Conservation (phyloP, 1,140 invertebrate species). For the Cecropterus lyciades region DNA sequence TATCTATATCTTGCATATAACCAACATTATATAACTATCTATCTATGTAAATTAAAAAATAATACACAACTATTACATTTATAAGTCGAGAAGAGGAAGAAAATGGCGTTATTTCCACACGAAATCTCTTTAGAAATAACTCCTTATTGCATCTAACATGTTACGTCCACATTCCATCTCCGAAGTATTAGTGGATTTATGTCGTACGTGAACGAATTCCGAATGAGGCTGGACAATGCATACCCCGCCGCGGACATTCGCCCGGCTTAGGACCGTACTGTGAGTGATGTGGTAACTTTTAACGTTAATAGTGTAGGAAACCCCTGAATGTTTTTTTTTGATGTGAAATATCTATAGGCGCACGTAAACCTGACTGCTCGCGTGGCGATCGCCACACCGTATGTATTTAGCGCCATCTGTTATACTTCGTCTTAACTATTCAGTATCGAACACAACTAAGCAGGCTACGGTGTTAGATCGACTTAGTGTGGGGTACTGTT, state of each 20-base stretch:
- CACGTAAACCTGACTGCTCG: no score
- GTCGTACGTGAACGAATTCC: constrained; percentile 20
- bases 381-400: no score
- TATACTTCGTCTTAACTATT: no score
- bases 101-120: constrained; percentile 5
- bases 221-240: constrained; percentile 17
- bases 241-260: background rate
- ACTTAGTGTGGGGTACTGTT: no score
- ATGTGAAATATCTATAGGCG: no score
- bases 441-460: no score
- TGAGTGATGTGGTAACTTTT: background rate
- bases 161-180: constrained; percentile 27
- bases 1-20: no score
- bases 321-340: no score
- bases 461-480: no score
- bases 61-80: background rate
- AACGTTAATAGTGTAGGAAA: background rate
- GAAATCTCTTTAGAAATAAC: constrained; percentile 11
- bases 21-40: no score
- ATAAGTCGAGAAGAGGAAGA: background rate
- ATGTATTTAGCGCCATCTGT: no score
- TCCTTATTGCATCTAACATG: constrained; percentile 18
- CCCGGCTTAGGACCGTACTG: background rate
- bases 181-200: constrained; percentile 28
- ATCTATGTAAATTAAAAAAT: no score